phyloP scores from a whole-genome alignment of 2,888 invertebrate species.

The Suillia variegata region DNA sequence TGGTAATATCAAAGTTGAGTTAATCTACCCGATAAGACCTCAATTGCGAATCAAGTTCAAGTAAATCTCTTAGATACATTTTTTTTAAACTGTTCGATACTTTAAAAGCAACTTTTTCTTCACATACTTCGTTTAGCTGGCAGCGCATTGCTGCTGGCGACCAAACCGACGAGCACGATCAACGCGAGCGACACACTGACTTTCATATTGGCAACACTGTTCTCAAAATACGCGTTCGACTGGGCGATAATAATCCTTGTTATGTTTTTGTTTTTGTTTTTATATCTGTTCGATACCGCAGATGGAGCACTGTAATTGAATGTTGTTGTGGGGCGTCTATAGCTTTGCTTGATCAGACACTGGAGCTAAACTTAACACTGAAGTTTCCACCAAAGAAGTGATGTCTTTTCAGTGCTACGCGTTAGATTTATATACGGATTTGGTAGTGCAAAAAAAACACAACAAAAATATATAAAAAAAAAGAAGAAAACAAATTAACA shows the following conservation, averaged over 20 bases:
- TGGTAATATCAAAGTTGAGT: too few species aligned
- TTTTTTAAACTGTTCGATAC: too few species aligned
- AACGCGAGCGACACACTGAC: constrained; percentile 46
- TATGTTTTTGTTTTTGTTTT: too few species aligned
- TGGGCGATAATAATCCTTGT: too few species aligned
- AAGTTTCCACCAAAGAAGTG: constrained; percentile 62
- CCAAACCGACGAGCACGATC: constrained; percentile 46
- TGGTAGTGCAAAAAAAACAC: constrained; percentile 36
- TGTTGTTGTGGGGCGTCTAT: neutral
- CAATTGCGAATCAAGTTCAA: too few species aligned
- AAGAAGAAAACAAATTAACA: constrained; percentile 7
- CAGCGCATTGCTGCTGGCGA: constrained; percentile 47
- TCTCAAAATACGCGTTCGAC: too few species aligned
- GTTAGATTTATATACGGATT: constrained; percentile 61
- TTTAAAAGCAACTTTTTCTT: too few species aligned
- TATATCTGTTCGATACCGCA: too few species aligned
- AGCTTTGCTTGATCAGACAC: constrained; percentile 38
- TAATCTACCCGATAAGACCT: too few species aligned
- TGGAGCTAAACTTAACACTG: constrained; percentile 61
- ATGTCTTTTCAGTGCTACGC: constrained; percentile 51
- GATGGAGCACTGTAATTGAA: neutral
- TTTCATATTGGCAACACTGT: constrained; percentile 43
- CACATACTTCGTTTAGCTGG: constrained; percentile 55
- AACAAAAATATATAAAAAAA: constrained; percentile 15
- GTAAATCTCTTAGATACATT: too few species aligned